Evolutionary conservation across 2,888 invertebrate genomes (phyloP).

Genomic region (Trisateles emortualis): DNA sequence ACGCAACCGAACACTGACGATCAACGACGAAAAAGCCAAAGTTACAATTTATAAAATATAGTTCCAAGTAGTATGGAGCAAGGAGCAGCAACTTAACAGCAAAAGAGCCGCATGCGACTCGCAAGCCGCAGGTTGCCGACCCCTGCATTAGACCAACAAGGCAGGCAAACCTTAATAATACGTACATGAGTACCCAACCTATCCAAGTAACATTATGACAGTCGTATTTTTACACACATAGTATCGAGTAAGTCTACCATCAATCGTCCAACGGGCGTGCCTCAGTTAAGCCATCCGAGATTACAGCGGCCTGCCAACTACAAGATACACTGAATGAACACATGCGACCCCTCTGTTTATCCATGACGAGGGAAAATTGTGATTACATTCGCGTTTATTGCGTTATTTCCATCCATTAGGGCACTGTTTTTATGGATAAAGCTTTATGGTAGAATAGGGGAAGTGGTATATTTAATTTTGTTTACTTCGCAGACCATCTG

Average conservation of each 20-base stretch:
- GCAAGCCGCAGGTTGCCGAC: too few relatives aligned
- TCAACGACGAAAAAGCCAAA: too few relatives aligned
- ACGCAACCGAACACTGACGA: too few relatives aligned
- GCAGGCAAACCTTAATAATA: too few relatives aligned
- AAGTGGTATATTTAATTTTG: constrained; percentile 19
- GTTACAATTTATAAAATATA: too few relatives aligned
- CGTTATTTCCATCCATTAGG: constrained; percentile 71
- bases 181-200: too few relatives aligned
- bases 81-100: too few relatives aligned
- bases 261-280: constrained; percentile 67
- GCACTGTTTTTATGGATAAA: constrained; percentile 45
- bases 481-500: constrained; percentile 13
- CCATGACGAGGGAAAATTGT: constrained; percentile 60
- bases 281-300: constrained; percentile 56
- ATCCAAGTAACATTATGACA: too few relatives aligned
- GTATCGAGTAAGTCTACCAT: constrained; percentile 68
- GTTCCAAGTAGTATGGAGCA: too few relatives aligned
- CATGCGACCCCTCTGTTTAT: constrained; percentile 53
- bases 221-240: constrained; percentile 52
- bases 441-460: constrained; percentile 31
- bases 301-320: constrained; percentile 51
- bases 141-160: too few relatives aligned
- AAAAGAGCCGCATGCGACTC: too few relatives aligned
- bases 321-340: constrained; percentile 44
- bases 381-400: constrained; percentile 71